A percentile compares a stretch with the other conserved stretches of the same genome.
phyloP scores from a whole-genome alignment of 2,113 vertebrate genomes.

The Nyctereutes procyonoides region DNA sequence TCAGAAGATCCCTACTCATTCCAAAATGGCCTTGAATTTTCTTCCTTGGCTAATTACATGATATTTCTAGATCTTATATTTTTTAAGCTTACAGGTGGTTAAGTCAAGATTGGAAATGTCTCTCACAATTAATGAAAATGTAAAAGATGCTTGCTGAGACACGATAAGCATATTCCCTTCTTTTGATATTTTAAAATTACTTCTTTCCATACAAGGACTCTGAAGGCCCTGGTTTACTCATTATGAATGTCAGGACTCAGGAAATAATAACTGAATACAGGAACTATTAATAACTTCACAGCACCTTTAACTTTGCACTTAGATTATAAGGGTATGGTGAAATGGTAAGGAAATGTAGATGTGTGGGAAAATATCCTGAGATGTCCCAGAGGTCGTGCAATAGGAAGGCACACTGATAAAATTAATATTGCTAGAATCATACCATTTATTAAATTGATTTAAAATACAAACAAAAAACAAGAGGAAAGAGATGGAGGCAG shows the following conservation, averaged over 20 bases:
- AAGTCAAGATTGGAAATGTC: constrained; percentile 12
- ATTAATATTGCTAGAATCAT: neutral
- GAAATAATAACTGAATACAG: neutral
- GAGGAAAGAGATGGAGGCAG: neutral
- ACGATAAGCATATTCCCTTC: neutral
- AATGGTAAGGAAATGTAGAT: neutral
- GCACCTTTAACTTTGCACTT: neutral
- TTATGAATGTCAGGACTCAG: neutral
- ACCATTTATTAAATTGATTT: neutral
- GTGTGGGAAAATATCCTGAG: neutral
- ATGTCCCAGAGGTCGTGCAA: neutral
- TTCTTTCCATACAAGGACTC: neutral
- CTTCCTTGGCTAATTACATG: constrained; percentile 12
- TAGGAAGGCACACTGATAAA: neutral
- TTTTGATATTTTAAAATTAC: constrained; percentile 42
- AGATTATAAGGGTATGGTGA: neutral
- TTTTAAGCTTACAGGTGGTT: neutral
- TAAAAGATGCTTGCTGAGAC: neutral
- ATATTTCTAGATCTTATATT: neutral
- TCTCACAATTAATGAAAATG: constrained; percentile 47
- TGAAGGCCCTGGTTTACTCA: neutral
- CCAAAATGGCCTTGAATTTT: constrained; percentile 17
- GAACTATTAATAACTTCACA: neutral
- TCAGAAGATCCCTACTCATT: constrained; percentile 15
- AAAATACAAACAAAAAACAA: neutral